Conservation (phyloP, 2,888 invertebrate genomes). For the Eucera pruinosa region DNA sequence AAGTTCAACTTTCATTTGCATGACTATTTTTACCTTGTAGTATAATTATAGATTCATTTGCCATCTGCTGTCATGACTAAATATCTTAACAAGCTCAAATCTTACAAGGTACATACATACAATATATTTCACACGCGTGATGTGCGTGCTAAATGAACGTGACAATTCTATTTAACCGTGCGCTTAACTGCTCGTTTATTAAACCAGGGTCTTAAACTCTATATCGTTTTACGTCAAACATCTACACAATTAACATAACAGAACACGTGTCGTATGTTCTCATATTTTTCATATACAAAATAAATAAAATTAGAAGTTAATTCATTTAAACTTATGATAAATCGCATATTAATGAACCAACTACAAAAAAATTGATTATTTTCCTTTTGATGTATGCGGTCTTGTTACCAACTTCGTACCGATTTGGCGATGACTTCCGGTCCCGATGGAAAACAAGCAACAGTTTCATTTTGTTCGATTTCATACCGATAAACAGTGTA, state of each 20-base stretch:
- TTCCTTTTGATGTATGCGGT: too few species aligned
- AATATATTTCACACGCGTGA: slow-evolving; percentile 8
- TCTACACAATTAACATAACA: not conserved
- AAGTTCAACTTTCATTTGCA: not conserved
- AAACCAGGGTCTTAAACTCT: not conserved
- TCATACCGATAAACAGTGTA: too few species aligned
- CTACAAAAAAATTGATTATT: too few species aligned
- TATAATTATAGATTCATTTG: not conserved
- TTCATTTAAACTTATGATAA: too few species aligned
- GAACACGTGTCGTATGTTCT: not conserved
- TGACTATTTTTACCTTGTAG: not conserved
- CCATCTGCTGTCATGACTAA: slow-evolving; percentile 14
- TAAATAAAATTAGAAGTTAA: too few species aligned
- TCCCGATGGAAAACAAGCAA: too few species aligned
- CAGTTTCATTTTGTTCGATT: too few species aligned
- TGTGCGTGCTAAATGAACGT: slow-evolving; percentile 21
- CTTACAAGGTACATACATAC: slow-evolving; percentile 19
- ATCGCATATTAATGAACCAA: too few species aligned
- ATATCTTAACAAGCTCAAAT: slow-evolving; percentile 35
- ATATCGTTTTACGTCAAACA: not conserved
- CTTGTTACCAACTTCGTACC: too few species aligned
- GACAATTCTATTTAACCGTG: slow-evolving; percentile 20
- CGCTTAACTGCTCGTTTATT: slow-evolving; percentile 17
- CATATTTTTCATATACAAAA: not conserved
- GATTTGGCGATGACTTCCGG: too few species aligned